Base-by-base conservation (phyloP, 2,888 invertebrate genomes). In the Eupsilia transversa region DNA sequence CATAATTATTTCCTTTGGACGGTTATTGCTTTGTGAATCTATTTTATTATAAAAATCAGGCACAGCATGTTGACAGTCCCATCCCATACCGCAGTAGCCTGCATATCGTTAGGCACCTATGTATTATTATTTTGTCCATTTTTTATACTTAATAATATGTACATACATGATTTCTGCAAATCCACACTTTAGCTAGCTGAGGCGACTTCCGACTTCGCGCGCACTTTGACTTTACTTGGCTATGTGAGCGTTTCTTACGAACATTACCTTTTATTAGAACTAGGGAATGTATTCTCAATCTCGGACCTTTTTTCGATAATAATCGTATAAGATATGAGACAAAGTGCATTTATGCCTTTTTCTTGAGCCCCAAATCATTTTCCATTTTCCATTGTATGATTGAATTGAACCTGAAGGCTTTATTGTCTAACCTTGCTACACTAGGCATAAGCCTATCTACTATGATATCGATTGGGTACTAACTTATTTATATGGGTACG, bases 381-480 rank as follows among this genome's bases (percentile, higher is more conserved):
- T 23, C 9, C 5, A 30, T 63, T 78, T 64, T n/a, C 23, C 35
- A 17, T 30, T 14, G 23, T 30, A 49, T n/a, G 9, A 63, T 63
- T 43, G 14, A 38, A 63, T 63, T 43, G 14, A 38, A 71, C 71
- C 30, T 57, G n/a, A 49, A 46, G 59, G 52, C 23, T 59, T 27
- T 9, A 30, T 43, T 20, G 23, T n/a, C 12, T 43, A 57, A 64
- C 72, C 52, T 78, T 46, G 27, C 30, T 30, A 17, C 35, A 46
- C 35, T 77, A 70, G 35, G 23, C 52, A 65, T 70, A 63, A 69
- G 46, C 20, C 72, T 54, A 59, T 68, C 65, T 27, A 63, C 38
- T 49, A 70, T 52, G 63, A 49, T 77, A 80, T 78, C 57, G 82
- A 77, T 78, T 61, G n/a, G 41, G 2, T 64, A 63, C 52, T 72